Evolutionary conservation across 2,888 invertebrate species (phyloP).

Genomic region (Baccha elongata): DNA sequence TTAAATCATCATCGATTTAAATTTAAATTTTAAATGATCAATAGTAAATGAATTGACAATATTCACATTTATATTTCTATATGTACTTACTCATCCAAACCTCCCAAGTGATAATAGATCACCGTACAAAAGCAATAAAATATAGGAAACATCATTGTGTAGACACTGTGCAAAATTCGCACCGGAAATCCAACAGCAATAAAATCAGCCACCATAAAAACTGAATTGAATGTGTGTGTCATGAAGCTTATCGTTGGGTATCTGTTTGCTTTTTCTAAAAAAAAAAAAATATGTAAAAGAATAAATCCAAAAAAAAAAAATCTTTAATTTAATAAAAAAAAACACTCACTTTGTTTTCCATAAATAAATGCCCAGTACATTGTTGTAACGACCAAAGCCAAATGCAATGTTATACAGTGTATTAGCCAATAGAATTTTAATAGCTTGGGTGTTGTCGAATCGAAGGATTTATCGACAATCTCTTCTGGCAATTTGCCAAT

Average conservation of each 20-base stretch:
- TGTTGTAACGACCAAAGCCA: slow-evolving; percentile 88
- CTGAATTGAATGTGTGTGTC: slow-evolving; percentile 89
- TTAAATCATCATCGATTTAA: no score
- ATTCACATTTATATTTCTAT: neutral
- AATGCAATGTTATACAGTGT: slow-evolving; percentile 86
- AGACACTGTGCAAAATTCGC: slow-evolving; percentile 86
- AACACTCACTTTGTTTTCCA: slow-evolving; percentile 79
- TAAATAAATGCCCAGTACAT: slow-evolving; percentile 87
- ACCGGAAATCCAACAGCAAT: slow-evolving; percentile 88
- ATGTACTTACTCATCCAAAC: slow-evolving; percentile 84
- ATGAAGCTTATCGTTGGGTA: slow-evolving; percentile 87
- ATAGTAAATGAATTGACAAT: neutral
- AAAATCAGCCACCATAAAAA: slow-evolving; percentile 89
- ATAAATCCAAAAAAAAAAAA: slow-evolving; percentile 1
- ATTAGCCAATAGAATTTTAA: slow-evolving; percentile 87
- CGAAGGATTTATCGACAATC: slow-evolving; percentile 73
- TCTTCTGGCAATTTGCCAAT: slow-evolving; percentile 75
- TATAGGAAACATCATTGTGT: slow-evolving; percentile 85
- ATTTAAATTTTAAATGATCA: neutral
- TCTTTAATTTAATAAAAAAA: neutral
- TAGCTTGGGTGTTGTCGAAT: slow-evolving; percentile 76
- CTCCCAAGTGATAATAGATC: slow-evolving; percentile 85
- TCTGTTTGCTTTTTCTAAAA: slow-evolving; percentile 84
- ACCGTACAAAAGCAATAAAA: slow-evolving; percentile 84
- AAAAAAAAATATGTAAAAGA: slow-evolving; percentile 7